phyloP scores from a whole-genome alignment of 2,113 vertebrate species.

The Chaetorhynchus papuensis region DNA sequence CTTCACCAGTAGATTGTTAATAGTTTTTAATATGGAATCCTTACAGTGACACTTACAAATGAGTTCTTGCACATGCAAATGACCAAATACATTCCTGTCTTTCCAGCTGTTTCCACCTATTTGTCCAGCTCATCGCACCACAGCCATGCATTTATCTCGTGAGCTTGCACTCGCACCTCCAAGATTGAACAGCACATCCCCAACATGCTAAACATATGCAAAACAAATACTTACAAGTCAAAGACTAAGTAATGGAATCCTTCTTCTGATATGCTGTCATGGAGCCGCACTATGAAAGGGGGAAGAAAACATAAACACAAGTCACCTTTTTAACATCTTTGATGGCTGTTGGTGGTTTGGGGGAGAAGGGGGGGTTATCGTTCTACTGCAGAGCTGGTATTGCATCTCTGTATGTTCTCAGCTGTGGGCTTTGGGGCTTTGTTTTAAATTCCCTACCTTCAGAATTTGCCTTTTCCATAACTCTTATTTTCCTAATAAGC shows the following conservation, averaged over 20 bases:
- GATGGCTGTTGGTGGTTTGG: background rate
- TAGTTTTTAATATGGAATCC: background rate
- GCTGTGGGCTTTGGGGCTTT: background rate
- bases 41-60: background rate
- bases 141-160: background rate
- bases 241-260: slow-evolving; percentile 87
- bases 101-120: background rate
- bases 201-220: background rate
- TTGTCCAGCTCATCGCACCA: background rate
- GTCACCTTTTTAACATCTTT: background rate
- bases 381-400: background rate
- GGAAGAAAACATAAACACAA: background rate
- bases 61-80: background rate
- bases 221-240: slow-evolving; percentile 82
- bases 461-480: background rate
- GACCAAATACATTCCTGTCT: background rate
- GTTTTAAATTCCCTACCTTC: background rate
- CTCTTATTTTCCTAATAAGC: background rate
- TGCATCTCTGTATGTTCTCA: background rate
- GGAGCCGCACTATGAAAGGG: slow-evolving; percentile 77
- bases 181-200: background rate
- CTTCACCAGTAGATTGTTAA: background rate
- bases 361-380: background rate
- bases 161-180: background rate
- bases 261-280: slow-evolving; percentile 88